phyloP scores from a whole-genome alignment of 2,797 vertebrate species.

The Otus scops region DNA sequence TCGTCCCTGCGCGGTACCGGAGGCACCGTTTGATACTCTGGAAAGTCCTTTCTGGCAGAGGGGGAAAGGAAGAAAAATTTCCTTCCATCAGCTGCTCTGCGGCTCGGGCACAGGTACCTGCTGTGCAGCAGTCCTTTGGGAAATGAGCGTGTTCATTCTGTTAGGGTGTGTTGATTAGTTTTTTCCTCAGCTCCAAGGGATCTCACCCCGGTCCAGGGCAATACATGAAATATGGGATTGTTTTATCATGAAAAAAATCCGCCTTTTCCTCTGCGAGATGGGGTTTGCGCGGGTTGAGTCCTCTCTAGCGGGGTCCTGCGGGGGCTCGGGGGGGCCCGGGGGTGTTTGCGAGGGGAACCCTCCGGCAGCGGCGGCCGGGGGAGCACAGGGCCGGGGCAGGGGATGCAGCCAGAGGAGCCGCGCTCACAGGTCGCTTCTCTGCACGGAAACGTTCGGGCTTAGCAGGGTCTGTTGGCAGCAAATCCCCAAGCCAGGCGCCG shows the following conservation, averaged over 20 bases:
- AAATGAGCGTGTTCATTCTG: accelerated
- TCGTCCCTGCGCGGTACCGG: accelerated
- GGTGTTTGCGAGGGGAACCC: not conserved
- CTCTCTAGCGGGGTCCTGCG: accelerated
- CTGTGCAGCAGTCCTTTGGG: not conserved
- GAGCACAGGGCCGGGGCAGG: accelerated
- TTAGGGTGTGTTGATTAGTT: accelerated
- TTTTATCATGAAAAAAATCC: accelerated
- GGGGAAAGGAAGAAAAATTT: not conserved
- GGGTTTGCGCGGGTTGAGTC: accelerated
- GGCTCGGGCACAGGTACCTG: not conserved
- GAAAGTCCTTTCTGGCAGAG: not conserved
- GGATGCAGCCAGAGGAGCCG: too few species aligned
- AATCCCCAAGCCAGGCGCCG: accelerated
- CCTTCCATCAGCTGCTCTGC: not conserved
- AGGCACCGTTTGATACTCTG: too few species aligned
- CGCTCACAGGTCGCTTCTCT: accelerated
- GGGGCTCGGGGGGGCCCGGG: accelerated
- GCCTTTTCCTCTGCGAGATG: not conserved
- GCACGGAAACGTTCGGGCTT: accelerated
- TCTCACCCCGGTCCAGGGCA: not conserved
- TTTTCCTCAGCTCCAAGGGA: not conserved
- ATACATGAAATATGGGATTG: accelerated
- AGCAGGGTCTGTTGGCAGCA: not conserved
- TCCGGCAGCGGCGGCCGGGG: not conserved